phyloP scores from a whole-genome alignment of 2,113 vertebrate genomes.

The Cheirogaleus medius region DNA sequence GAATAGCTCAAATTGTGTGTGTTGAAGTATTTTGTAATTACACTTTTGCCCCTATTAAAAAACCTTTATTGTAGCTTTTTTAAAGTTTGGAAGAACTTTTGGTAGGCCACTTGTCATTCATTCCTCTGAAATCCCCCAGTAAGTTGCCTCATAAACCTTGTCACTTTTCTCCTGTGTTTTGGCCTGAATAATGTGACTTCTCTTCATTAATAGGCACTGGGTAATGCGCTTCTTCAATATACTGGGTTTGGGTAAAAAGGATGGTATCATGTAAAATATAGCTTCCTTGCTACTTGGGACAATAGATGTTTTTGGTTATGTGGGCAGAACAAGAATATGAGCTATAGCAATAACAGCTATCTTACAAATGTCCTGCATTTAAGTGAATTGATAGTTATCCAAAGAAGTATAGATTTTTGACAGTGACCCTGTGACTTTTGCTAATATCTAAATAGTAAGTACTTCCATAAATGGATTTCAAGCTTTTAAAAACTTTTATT shows the following conservation, averaged over 20 bases:
- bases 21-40: slow-evolving; percentile 33
- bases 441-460: slow-evolving; percentile 18
- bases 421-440: slow-evolving; percentile 48
- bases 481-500: slow-evolving; percentile 57
- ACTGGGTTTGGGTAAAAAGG: slow-evolving; percentile 1
- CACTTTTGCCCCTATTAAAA: not conserved
- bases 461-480: slow-evolving; percentile 37
- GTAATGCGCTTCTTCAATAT: not conserved
- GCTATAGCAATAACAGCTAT: not conserved
- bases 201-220: not conserved
- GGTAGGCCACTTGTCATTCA: not conserved
- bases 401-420: slow-evolving; percentile 59
- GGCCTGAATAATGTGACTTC: not conserved
- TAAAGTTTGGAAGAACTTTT: slow-evolving; percentile 40
- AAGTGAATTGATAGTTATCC: slow-evolving; percentile 27
- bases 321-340: not conserved
- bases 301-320: not conserved
- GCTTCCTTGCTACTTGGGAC: slow-evolving; percentile 14
- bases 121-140: not conserved
- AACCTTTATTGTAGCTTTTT: not conserved
- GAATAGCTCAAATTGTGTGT: slow-evolving; percentile 4
- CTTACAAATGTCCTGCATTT: slow-evolving; percentile 27
- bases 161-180: not conserved
- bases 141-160: not conserved
- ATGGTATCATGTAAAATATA: not conserved